phyloP scores from a whole-genome alignment of 2,113 vertebrate species.

The Rhombomys opimus region DNA sequence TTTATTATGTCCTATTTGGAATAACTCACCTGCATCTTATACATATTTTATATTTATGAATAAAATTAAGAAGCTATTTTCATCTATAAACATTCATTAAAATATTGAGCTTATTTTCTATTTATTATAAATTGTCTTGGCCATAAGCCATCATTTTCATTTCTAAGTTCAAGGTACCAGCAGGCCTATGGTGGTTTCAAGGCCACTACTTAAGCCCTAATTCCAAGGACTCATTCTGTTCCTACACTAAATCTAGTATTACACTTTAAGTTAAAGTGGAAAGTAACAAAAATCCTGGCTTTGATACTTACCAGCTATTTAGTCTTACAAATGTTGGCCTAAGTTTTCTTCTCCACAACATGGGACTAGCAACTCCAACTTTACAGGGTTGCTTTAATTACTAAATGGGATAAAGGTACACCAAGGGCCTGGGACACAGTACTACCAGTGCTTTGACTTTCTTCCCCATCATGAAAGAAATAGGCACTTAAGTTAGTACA shows the following conservation, averaged over 20 bases:
- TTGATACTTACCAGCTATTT: neutral
- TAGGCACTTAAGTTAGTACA: neutral
- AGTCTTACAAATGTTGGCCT: neutral
- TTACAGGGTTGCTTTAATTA: neutral
- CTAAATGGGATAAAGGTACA: neutral
- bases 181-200: neutral
- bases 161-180: neutral
- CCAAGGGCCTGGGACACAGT: neutral
- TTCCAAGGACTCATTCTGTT: neutral
- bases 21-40: neutral
- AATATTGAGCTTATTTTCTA: neutral
- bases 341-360: neutral
- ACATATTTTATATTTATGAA: neutral
- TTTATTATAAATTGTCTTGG: neutral
- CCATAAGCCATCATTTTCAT: neutral
- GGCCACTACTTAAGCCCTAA: neutral
- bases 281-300: neutral
- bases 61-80: slow-evolving; percentile 6
- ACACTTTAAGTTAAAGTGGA: neutral
- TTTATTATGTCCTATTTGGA: neutral
- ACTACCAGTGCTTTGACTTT: neutral
- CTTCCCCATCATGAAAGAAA: slow-evolving; percentile 28
- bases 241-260: neutral
- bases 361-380: neutral
- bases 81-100: neutral